Base-by-base conservation (phyloP, 2,113 vertebrate species). In the Lophotis ruficrista region DNA sequence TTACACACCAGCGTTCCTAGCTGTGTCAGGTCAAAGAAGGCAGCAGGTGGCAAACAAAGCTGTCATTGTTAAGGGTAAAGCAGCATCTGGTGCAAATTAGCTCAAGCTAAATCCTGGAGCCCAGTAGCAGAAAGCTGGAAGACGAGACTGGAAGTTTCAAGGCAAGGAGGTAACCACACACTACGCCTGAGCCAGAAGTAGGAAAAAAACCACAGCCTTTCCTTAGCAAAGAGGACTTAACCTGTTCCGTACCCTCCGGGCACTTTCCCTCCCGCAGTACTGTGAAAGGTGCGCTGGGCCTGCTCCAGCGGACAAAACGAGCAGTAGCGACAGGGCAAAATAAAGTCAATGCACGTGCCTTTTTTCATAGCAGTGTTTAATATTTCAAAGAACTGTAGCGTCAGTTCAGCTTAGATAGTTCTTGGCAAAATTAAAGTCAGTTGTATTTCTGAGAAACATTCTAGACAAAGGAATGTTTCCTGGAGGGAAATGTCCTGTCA, bases 311-410 rank as follows among this genome's bases (percentile, higher is more conserved):
- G 2, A 2, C 22, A 24, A n/a, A 60, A 57, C 14, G 13, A 79
- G 10, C 51, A 28, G 24, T 2, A 14, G 0, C 65, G 19, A 54
- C 33, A 54, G 24, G 43, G 83, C 65, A 94, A 93, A 96, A 94
- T 20, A 90, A 92, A 89, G 45, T 61, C 92, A 90, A n/a, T 38
- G 94, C 86, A 87, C 89, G 0, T 89, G 73, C 92, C 89, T 91
- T 65, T 71, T 93, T 89, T 75, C 71, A 93, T 12, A 96, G 73
- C 60, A 89, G 50, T 30, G 37, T 95, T 97, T 95, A 96, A 96
- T 96, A 68, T 57, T 75, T 58, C 18, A 51, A 38, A 56, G 92
- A 94, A 95, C 93, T 53, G 76, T 19, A 65, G 18, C 22, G 19
- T 8, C 91, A 89, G 87, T 73, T 87, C 89, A 94, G 30, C 43